These are phyloP conservation scores for Muscidifurax raptorellus DNA, from an alignment of 1,140 invertebrate genomes.

Conservation along the genomic window DNA sequence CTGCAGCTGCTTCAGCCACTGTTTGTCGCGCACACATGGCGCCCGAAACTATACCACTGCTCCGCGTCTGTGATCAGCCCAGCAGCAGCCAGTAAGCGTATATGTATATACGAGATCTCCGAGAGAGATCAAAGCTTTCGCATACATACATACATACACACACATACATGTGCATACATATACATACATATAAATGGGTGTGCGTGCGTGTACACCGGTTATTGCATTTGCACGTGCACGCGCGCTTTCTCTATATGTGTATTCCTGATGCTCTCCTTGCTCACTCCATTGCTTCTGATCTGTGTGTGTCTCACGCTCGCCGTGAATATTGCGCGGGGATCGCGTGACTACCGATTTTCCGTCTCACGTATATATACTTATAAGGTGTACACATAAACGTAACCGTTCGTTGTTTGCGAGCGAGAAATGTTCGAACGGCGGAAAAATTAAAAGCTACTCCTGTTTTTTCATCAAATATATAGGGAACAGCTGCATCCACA, in stretches of 20 bases:
- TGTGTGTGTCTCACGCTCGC: background rate
- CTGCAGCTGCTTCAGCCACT: conserved; percentile 60
- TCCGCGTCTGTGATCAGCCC: background rate
- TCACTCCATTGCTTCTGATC: background rate
- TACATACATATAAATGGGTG: background rate
- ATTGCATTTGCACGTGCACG: conserved; percentile 46
- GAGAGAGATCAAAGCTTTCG: conserved; percentile 67
- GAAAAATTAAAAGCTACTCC: conserved; percentile 38
- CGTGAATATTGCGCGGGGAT: background rate
- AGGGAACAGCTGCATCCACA: conserved; percentile 54
- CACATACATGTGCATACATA: too few relatives aligned
- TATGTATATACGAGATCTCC: conserved; percentile 61
- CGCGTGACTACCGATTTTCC: background rate
- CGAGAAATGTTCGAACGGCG: background rate
- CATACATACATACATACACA: background rate
- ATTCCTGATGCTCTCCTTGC: background rate
- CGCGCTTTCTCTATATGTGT: background rate
- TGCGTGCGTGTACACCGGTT: conserved; percentile 35
- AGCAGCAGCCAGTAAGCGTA: conserved; percentile 21
- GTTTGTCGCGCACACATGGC: conserved; percentile 71
- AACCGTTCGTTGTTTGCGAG: too few relatives aligned
- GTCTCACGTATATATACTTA: too few relatives aligned
- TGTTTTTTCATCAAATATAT: conserved; percentile 51
- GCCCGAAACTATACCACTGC: conserved; percentile 49
- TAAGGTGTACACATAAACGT: too few relatives aligned